phyloP scores from a whole-genome alignment of 2,888 invertebrate genomes.

The Drosophila gaucha region DNA sequence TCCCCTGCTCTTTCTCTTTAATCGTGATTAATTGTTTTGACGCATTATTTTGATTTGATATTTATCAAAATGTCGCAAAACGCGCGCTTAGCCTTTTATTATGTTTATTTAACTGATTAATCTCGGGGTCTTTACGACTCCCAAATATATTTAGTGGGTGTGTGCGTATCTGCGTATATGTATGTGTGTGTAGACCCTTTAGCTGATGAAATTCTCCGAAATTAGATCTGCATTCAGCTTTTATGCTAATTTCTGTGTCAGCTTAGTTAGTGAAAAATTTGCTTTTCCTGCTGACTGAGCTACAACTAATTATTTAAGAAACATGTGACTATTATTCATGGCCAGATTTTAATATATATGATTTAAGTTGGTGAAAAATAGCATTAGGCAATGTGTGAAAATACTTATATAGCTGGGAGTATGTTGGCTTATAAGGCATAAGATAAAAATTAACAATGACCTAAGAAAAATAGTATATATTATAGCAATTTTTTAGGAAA shows the following conservation, averaged over 20 bases:
- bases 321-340: constrained; percentile 29
- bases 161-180: constrained; percentile 5
- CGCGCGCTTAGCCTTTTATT: constrained; percentile 70
- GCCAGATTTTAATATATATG: neutral
- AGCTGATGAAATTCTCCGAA: constrained; percentile 38
- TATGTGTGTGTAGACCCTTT: constrained; percentile 20
- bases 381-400: constrained; percentile 5
- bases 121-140: constrained; percentile 30
- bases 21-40: constrained; percentile 78
- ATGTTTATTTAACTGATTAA: constrained; percentile 77
- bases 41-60: constrained; percentile 80
- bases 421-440: neutral
- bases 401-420: neutral
- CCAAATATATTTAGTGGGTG: constrained; percentile 10
- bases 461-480: too few species aligned
- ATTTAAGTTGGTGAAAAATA: constrained; percentile 3
- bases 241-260: constrained; percentile 59
- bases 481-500: too few species aligned
- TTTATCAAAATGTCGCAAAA: constrained; percentile 80
- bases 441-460: neutral
- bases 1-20: constrained; percentile 37
- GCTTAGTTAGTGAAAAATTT: constrained; percentile 61
- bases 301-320: constrained; percentile 28
- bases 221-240: constrained; percentile 39
- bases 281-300: constrained; percentile 39